phyloP scores from a whole-genome alignment of 2,113 vertebrate genomes.

The Forbesichthys papilliferus region DNA sequence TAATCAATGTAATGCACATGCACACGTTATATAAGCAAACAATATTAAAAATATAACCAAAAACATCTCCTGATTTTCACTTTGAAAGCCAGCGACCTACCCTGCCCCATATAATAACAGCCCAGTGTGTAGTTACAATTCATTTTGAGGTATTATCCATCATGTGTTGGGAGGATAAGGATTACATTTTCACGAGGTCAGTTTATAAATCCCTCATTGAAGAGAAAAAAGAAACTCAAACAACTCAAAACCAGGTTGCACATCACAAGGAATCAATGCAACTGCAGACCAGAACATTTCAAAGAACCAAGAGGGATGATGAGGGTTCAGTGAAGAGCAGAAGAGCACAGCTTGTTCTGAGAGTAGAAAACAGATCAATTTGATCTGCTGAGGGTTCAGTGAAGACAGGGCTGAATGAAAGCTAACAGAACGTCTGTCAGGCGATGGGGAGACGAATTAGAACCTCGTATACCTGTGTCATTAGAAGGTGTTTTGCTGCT shows the following conservation, averaged over 20 bases:
- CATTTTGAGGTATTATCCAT: too few species aligned
- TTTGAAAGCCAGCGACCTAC: too few species aligned
- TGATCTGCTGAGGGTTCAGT: not conserved
- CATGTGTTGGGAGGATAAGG: not conserved
- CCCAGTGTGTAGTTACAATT: too few species aligned
- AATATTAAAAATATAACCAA: too few species aligned
- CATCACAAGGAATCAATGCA: slow-evolving; percentile 1
- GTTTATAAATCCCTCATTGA: not conserved
- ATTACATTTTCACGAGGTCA: slow-evolving; percentile 1
- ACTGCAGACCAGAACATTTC: slow-evolving; percentile 11
- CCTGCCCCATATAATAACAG: too few species aligned
- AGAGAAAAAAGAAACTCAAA: not conserved
- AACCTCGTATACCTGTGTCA: too few species aligned
- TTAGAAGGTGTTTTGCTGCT: too few species aligned
- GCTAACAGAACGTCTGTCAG: slow-evolving; percentile 34
- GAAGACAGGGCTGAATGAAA: slow-evolving; percentile 34
- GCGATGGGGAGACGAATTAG: not conserved
- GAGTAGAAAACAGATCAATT: slow-evolving; percentile 56
- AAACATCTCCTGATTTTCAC: too few species aligned
- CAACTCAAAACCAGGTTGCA: not conserved
- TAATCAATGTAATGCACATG: too few species aligned
- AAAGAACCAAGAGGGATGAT: too few species aligned
- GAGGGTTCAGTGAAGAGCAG: slow-evolving; percentile 63
- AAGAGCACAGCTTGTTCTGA: slow-evolving; percentile 26
- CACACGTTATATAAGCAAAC: too few species aligned